A percentile compares a stretch with the other conserved stretches of the same genome.
phyloP scores from a whole-genome alignment of 2,797 vertebrate genomes.

The Acipenser transmontanus region DNA sequence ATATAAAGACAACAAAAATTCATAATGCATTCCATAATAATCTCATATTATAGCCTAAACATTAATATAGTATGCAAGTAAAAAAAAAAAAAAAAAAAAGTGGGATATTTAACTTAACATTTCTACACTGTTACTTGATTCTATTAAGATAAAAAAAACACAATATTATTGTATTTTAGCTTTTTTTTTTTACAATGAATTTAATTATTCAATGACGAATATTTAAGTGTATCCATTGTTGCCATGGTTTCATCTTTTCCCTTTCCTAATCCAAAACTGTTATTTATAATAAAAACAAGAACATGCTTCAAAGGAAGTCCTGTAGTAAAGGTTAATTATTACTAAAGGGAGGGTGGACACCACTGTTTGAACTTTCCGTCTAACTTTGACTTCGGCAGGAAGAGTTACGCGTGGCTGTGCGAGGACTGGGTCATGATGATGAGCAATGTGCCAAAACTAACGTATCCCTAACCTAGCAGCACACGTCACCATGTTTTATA shows the following conservation, averaged over 20 bases:
- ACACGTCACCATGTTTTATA: not conserved
- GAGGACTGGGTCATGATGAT: conserved; percentile 24
- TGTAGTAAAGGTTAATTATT: conserved; percentile 78
- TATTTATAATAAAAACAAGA: conserved; percentile 68
- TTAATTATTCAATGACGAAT: conserved; percentile 23
- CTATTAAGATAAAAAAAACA: conserved; percentile 3
- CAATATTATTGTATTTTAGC: conserved; percentile 10
- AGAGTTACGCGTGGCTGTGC: conserved; percentile 55
- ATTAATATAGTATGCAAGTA: not conserved
- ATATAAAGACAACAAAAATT: too few relatives aligned
- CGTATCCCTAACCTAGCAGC: conserved; percentile 15
- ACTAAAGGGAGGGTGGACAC: conserved; percentile 73
- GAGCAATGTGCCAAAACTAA: conserved; percentile 32
- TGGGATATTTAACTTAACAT: too few relatives aligned
- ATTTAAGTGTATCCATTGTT: conserved; percentile 1
- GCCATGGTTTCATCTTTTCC: conserved; percentile 67
- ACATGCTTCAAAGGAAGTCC: conserved; percentile 66
- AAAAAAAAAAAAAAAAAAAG: conserved; percentile 7
- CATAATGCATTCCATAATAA: not conserved
- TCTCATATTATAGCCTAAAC: not conserved
- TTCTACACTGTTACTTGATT: conserved; percentile 4
- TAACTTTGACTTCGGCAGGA: conserved; percentile 57
- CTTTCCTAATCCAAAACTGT: conserved; percentile 62
- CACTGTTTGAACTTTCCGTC: conserved; percentile 54
- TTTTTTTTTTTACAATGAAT: conserved; percentile 5